Percentiles rank a stretch among this genome's conserved stretches.
phyloP scores from a whole-genome alignment of 2,113 vertebrate species.

The Chamaea fasciata region DNA sequence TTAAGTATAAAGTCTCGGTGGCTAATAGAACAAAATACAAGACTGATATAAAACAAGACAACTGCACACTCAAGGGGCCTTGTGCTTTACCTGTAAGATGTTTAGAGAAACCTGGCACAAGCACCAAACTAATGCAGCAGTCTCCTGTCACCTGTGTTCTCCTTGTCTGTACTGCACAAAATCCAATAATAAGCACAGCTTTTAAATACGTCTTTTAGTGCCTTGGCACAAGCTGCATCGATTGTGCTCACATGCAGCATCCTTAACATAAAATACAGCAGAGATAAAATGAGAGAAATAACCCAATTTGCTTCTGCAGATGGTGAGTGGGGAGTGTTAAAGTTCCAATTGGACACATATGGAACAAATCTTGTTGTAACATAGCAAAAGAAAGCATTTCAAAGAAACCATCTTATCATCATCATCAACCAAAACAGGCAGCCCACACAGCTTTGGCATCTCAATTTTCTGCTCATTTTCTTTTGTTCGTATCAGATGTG shows the following conservation, averaged over 20 bases:
- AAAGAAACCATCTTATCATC: neutral
- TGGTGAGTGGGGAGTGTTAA: neutral
- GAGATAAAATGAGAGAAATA: neutral
- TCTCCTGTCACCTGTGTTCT: neutral
- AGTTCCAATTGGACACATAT: neutral
- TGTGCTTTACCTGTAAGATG: neutral
- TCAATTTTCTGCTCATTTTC: slow-evolving; percentile 38
- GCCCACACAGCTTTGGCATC: neutral
- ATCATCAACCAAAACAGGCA: neutral
- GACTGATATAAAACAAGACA: neutral
- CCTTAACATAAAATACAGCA: neutral
- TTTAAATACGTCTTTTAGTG: neutral
- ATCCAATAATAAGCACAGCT: neutral
- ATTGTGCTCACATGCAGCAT: neutral
- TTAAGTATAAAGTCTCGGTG: neutral
- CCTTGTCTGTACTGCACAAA: neutral
- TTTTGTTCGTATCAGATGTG: neutral
- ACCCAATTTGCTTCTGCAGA: neutral
- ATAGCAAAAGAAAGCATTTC: neutral
- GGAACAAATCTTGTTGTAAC: neutral
- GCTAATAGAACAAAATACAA: slow-evolving; percentile 43
- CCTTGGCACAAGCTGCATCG: neutral
- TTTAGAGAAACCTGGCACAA: neutral
- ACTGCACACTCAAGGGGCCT: neutral
- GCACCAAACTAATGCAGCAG: neutral